Evolutionary conservation across 2,797 vertebrate genomes (phyloP).

Genomic region (Euthynnus affinis): DNA sequence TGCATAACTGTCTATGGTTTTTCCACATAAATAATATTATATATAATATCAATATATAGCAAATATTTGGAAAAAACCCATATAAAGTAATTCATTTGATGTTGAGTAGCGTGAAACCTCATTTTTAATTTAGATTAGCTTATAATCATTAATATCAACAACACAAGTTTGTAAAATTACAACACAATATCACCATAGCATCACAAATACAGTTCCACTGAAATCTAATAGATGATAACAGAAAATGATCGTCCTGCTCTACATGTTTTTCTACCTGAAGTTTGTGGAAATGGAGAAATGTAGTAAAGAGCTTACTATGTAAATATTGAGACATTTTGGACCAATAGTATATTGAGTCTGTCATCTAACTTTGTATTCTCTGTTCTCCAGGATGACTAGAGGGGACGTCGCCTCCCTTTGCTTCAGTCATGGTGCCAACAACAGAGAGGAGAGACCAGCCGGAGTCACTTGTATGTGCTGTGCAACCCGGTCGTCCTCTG

Average conservation of each 20-base stretch:
- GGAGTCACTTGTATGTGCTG: slow-evolving; percentile 48
- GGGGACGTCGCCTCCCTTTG: slow-evolving; percentile 26
- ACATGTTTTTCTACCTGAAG: too few species aligned
- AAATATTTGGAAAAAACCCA: neutral
- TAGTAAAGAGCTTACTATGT: neutral
- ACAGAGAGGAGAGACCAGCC: slow-evolving; percentile 29
- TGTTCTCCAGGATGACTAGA: slow-evolving; percentile 84
- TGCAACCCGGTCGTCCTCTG: slow-evolving; percentile 39
- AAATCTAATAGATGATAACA: neutral
- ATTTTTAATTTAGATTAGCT: too few species aligned
- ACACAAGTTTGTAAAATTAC: neutral
- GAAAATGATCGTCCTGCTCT: neutral
- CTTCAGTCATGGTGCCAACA: slow-evolving; percentile 63
- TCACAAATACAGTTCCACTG: neutral
- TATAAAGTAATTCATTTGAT: neutral
- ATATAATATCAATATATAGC: neutral
- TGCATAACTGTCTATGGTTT: too few species aligned
- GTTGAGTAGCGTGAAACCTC: too few species aligned
- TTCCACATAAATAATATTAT: neutral
- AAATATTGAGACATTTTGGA: neutral
- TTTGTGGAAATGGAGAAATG: neutral
- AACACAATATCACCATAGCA: neutral
- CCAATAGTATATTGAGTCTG: neutral
- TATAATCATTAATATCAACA: neutral
- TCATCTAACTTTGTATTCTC: neutral